Evolutionary conservation across 2,797 vertebrate species (phyloP).

Genomic region (Lophius americanus): DNA sequence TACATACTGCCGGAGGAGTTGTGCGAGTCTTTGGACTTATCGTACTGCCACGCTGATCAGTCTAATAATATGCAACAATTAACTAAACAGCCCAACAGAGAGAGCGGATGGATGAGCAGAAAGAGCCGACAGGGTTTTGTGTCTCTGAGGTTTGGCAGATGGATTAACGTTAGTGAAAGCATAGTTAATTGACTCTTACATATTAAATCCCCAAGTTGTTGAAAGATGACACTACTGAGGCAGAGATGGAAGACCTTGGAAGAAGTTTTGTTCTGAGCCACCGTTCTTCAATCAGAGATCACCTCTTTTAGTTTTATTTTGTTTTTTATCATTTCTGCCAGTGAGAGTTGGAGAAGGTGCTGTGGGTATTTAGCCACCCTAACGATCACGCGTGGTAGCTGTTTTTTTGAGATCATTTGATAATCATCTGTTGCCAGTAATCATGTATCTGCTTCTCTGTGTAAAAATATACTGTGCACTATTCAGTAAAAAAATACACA

Average conservation of each 20-base stretch:
- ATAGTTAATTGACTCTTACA: conserved; percentile 24
- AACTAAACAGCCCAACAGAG: conserved; percentile 15
- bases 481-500: too few species aligned
- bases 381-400: too few species aligned
- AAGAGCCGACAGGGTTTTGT: conserved; percentile 24
- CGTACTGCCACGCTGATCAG: neutral
- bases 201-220: conserved; percentile 35
- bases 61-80: conserved; percentile 25
- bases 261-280: too few species aligned
- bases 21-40: conserved; percentile 8
- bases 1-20: conserved; percentile 14
- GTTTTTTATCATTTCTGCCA: too few species aligned
- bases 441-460: too few species aligned
- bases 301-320: too few species aligned
- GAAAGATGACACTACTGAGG: conserved; percentile 3
- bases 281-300: too few species aligned
- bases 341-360: too few species aligned
- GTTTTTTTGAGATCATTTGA: too few species aligned
- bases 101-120: conserved; percentile 15
- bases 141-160: conserved; percentile 29
- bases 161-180: conserved; percentile 14
- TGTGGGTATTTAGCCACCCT: too few species aligned
- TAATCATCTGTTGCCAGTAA: too few species aligned
- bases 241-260: conserved; percentile 1
- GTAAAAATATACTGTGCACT: too few species aligned